These are phyloP conservation scores for Drosophila merina DNA, from an alignment of 2,888 invertebrate species.

Conservation along the genomic window DNA sequence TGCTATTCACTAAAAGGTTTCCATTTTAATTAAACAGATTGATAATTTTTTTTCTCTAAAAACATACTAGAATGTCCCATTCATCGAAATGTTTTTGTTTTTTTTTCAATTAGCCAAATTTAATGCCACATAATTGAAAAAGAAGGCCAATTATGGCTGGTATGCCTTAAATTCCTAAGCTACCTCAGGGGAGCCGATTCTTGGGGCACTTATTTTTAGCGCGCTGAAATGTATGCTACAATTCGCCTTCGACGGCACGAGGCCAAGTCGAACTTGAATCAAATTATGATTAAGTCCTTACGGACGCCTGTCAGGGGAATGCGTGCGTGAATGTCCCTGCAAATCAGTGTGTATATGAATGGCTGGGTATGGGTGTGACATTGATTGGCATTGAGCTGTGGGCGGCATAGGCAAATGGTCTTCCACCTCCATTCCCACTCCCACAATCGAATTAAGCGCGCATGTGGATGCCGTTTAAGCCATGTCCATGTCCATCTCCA, in stretches of 20 bases:
- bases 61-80: not conserved
- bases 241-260: slow-evolving; percentile 37
- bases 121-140: slow-evolving; percentile 19
- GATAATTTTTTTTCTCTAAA: slow-evolving; percentile 1
- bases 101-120: slow-evolving; percentile 18
- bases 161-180: slow-evolving; percentile 18
- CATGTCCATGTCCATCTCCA: slow-evolving; percentile 20
- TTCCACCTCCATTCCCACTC: not conserved
- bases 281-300: slow-evolving; percentile 53
- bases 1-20: slow-evolving; percentile 10
- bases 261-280: slow-evolving; percentile 44
- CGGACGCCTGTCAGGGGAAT: slow-evolving; percentile 46
- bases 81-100: not conserved
- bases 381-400: slow-evolving; percentile 45
- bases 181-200: slow-evolving; percentile 14
- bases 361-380: slow-evolving; percentile 30
- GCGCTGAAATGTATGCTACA: slow-evolving; percentile 51
- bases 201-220: slow-evolving; percentile 25
- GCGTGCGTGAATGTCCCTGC: slow-evolving; percentile 32
- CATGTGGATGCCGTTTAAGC: slow-evolving; percentile 42
- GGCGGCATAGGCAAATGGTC: slow-evolving; percentile 37
- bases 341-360: slow-evolving; percentile 6
- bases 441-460: slow-evolving; percentile 42
- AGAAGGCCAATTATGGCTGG: slow-evolving; percentile 29
- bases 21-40: slow-evolving; percentile 26